Evolutionary conservation across 2,888 invertebrate species (phyloP), one percentile per base, ranked within the genome.

Genomic region (Formica aserva): DNA sequence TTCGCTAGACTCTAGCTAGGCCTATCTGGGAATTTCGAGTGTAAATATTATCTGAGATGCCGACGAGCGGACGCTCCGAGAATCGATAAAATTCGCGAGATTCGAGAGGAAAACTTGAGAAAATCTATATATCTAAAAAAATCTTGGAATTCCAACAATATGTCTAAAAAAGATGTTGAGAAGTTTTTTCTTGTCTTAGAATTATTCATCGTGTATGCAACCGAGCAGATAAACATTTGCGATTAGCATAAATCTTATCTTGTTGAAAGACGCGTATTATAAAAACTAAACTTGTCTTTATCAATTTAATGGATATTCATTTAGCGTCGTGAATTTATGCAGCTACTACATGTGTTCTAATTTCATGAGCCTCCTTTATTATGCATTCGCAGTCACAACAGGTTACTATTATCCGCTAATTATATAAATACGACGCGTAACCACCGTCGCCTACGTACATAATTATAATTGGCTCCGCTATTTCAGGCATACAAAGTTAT

Each of bases 391-490:
- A 13, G 32, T 41, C 45, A 35, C 45, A 35, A 26, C 71, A 48
- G 60, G 52, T 52, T 52, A 52, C 78, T 60, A 80, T 80, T 80
- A 80, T 62, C 78, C 71, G 35, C 71, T 80, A 80, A 80, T 80
- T 80, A 71, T 80, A 80, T 80, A 80, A 80, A 69, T 80, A 60
- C 41, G 41, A 29, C 32, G 67, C 67, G 67, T 67, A 78, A 78
- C 38, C 41, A 60, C 35, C 57, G 35, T 80, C 60, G 35, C 45
- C 45, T 60, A 71, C 45, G 45, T 35, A 60, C 78, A 35, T 69
- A 80, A 80, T 80, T 71, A 71, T 48, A 80, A 80, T 69, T 35
- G 26, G 26, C 71, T 29, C 32, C 45, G 29, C 41, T 57, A 67
- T 77, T 57, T 62, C 60, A 26, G 5, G 26, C 2, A 8, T 8